phyloP scores from a whole-genome alignment of 2,888 invertebrate species.

The Lysandra bellargus region DNA sequence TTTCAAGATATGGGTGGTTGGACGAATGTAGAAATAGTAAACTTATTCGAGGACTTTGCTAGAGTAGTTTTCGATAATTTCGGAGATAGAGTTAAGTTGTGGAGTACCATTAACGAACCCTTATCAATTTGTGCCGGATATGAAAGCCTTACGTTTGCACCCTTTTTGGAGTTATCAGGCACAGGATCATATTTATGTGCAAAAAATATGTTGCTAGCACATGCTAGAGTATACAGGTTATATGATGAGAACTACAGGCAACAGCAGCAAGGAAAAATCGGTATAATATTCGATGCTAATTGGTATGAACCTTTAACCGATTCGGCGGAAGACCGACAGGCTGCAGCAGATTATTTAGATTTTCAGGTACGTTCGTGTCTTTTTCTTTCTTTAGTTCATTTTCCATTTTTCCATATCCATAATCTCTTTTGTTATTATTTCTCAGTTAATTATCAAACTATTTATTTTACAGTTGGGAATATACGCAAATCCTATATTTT shows the following conservation, averaged over 20 bases:
- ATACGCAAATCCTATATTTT: slow-evolving; percentile 8
- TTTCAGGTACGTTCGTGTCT: slow-evolving; percentile 36
- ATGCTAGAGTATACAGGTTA: slow-evolving; percentile 67
- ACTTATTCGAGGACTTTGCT: slow-evolving; percentile 76
- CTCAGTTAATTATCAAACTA: no score
- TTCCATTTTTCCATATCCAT: not conserved
- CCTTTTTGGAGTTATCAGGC: slow-evolving; percentile 56
- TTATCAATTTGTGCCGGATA: slow-evolving; percentile 46
- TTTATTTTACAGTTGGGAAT: not conserved
- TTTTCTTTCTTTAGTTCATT: not conserved
- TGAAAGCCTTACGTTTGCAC: slow-evolving; percentile 49
- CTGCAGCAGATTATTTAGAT: slow-evolving; percentile 37
- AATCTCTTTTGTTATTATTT: no score
- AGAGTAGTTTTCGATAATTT: slow-evolving; percentile 59
- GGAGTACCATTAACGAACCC: slow-evolving; percentile 79
- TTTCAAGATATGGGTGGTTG: slow-evolving; percentile 76
- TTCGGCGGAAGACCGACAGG: slow-evolving; percentile 35
- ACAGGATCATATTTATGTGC: slow-evolving; percentile 69
- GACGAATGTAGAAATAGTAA: slow-evolving; percentile 70
- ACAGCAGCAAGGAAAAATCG: slow-evolving; percentile 47
- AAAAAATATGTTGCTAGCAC: slow-evolving; percentile 74
- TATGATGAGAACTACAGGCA: slow-evolving; percentile 56
- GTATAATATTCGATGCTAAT: slow-evolving; percentile 40
- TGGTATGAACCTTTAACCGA: slow-evolving; percentile 55
- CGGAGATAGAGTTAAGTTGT: slow-evolving; percentile 64